These are phyloP conservation scores for Pseudomugil tenellus DNA, from an alignment of 2,797 vertebrate species.

Conservation along the genomic window DNA sequence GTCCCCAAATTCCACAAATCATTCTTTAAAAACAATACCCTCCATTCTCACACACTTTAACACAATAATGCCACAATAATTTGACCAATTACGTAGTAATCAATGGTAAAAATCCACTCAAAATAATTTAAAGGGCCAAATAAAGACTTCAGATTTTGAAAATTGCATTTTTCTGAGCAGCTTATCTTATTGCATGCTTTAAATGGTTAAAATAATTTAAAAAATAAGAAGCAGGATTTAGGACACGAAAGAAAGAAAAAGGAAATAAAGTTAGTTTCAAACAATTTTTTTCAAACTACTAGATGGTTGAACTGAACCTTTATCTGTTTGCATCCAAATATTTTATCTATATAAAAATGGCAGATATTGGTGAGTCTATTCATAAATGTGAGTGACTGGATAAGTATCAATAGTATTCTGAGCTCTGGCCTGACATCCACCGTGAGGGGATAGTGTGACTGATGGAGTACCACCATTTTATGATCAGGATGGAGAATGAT, in stretches of 20 bases:
- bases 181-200: no score
- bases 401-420: constrained; percentile 67
- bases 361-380: constrained; percentile 61
- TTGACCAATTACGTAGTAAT: no score
- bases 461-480: constrained; percentile 77
- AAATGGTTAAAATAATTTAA: no score
- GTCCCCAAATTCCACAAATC: constrained; percentile 55
- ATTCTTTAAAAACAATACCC: constrained; percentile 35
- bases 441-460: constrained; percentile 62
- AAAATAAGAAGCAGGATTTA: no score
- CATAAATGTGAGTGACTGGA: constrained; percentile 63
- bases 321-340: constrained; percentile 31
- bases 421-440: constrained; percentile 69
- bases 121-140: no score
- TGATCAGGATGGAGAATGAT: constrained; percentile 54
- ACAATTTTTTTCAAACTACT: constrained; percentile 10
- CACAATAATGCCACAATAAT: no score
- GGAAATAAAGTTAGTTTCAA: no score
- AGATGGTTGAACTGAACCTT: constrained; percentile 20
- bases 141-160: no score
- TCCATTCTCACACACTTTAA: constrained; percentile 21
- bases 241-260: no score
- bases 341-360: constrained; percentile 33
- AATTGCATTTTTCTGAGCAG: no score
- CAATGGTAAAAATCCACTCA: no score